These are phyloP conservation scores for Poecilia latipinna DNA, from an alignment of 2,113 vertebrate genomes.

Conservation along the genomic window DNA sequence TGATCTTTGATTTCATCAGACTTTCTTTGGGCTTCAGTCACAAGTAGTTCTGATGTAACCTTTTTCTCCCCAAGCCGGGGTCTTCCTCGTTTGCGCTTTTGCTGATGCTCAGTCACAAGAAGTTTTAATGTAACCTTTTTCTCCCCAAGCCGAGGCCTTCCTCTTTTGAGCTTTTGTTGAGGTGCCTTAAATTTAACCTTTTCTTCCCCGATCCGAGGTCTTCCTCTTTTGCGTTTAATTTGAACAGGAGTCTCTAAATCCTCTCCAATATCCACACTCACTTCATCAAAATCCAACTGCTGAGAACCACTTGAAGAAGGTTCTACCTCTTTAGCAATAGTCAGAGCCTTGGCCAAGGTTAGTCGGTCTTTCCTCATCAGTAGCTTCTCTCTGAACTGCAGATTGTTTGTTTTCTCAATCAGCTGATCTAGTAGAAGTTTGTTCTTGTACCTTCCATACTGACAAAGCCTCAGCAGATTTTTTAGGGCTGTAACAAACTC, in stretches of 20 bases:
- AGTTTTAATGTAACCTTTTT: background rate
- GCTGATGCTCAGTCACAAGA: background rate
- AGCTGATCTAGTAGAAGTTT: constrained; percentile 62
- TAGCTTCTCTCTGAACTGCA: constrained; percentile 48
- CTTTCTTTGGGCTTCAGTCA: background rate
- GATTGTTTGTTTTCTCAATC: constrained; percentile 57
- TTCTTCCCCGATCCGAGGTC: constrained; percentile 46
- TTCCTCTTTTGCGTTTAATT: constrained; percentile 48
- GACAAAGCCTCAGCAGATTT: constrained; percentile 51
- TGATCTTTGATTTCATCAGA: constrained; percentile 15
- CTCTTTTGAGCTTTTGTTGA: background rate
- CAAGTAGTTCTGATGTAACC: background rate
- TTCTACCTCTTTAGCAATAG: constrained; percentile 55
- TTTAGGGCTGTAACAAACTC: constrained; percentile 55
- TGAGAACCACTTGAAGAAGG: constrained; percentile 17
- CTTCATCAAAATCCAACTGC: constrained; percentile 48
- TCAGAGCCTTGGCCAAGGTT: constrained; percentile 46
- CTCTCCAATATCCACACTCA: constrained; percentile 60
- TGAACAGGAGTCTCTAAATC: constrained; percentile 36
- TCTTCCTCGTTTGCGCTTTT: constrained; percentile 17
- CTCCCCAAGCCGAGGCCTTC: constrained; percentile 53
- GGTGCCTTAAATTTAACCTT: background rate
- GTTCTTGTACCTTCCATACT: constrained; percentile 24
- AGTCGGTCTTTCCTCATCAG: constrained; percentile 32
- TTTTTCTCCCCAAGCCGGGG: constrained; percentile 44